phyloP scores from a whole-genome alignment of 2,888 invertebrate genomes.

The Euproctis similis region DNA sequence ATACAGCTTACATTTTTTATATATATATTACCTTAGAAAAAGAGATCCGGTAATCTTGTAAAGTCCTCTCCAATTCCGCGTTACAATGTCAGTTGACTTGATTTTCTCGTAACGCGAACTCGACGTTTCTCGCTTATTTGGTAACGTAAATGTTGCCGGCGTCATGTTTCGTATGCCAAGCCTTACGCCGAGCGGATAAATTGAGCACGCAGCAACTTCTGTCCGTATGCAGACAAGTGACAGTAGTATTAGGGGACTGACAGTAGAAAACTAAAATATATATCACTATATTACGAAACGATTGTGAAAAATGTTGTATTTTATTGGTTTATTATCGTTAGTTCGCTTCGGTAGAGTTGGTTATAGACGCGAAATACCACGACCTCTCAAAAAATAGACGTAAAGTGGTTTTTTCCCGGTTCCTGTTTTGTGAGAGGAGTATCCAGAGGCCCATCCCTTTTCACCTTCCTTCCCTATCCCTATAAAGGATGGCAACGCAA shows the following conservation, averaged over 20 bases:
- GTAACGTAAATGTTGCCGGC: slow-evolving; percentile 46
- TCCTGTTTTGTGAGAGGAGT: too few relatives aligned
- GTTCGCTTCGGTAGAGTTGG: too few relatives aligned
- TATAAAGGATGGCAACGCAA: too few relatives aligned
- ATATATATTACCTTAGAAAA: slow-evolving; percentile 8
- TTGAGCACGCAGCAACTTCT: slow-evolving; percentile 35
- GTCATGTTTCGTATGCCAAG: slow-evolving; percentile 43
- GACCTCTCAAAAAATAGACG: too few relatives aligned
- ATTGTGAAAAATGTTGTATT: neutral
- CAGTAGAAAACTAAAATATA: neutral
- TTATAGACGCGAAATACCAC: too few relatives aligned
- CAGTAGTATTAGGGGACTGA: slow-evolving; percentile 4
- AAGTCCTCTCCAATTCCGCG: slow-evolving; percentile 35
- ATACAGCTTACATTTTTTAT: too few relatives aligned
- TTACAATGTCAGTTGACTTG: slow-evolving; percentile 44
- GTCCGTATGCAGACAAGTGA: slow-evolving; percentile 6
- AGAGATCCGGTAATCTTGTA: slow-evolving; percentile 17
- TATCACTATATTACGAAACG: neutral
- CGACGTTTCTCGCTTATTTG: slow-evolving; percentile 40
- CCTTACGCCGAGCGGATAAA: slow-evolving; percentile 44
- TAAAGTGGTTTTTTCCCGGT: too few relatives aligned
- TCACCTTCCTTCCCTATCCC: too few relatives aligned
- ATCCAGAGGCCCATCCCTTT: too few relatives aligned
- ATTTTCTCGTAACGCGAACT: slow-evolving; percentile 41
- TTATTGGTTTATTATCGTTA: too few relatives aligned